Percentiles rank a stretch among this genome's conserved stretches.
phyloP scores from a whole-genome alignment of 2,888 invertebrate genomes.

The Hemithea aestivaria region DNA sequence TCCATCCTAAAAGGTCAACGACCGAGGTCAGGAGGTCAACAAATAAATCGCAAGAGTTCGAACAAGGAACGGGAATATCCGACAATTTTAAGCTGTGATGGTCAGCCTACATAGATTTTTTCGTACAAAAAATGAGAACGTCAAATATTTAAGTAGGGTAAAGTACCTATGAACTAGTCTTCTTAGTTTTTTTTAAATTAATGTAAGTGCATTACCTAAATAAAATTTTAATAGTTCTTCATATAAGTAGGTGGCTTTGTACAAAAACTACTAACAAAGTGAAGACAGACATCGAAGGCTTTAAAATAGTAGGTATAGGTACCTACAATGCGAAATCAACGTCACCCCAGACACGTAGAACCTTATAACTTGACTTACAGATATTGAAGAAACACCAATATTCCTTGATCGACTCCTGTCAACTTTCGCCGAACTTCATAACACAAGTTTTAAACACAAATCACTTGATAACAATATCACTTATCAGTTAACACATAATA shows the following conservation, averaged over 20 bases:
- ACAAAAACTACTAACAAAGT: constrained; percentile 10
- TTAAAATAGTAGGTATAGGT: too few relatives aligned
- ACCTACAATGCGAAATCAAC: constrained; percentile 45
- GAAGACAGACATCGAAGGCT: constrained; percentile 26
- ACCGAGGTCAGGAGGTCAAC: constrained; percentile 26
- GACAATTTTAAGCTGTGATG: background rate
- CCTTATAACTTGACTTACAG: constrained; percentile 61
- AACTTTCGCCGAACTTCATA: constrained; percentile 72
- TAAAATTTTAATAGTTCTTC: too few relatives aligned
- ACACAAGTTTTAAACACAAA: constrained; percentile 64
- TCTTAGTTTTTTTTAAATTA: too few relatives aligned
- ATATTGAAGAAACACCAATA: constrained; percentile 57
- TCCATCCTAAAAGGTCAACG: constrained; percentile 22
- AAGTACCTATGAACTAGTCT: too few relatives aligned
- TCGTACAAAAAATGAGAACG: background rate
- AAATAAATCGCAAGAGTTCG: background rate
- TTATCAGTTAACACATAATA: constrained; percentile 65
- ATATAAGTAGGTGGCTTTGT: too few relatives aligned
- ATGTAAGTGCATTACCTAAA: too few relatives aligned
- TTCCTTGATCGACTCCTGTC: constrained; percentile 60
- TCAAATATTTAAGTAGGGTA: too few relatives aligned
- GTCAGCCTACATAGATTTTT: constrained; percentile 5
- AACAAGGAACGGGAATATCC: constrained; percentile 1
- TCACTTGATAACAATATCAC: constrained; percentile 58
- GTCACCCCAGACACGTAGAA: constrained; percentile 68